phyloP scores from a whole-genome alignment of 2,113 vertebrate genomes.

The Campylomormyrus numenius region DNA sequence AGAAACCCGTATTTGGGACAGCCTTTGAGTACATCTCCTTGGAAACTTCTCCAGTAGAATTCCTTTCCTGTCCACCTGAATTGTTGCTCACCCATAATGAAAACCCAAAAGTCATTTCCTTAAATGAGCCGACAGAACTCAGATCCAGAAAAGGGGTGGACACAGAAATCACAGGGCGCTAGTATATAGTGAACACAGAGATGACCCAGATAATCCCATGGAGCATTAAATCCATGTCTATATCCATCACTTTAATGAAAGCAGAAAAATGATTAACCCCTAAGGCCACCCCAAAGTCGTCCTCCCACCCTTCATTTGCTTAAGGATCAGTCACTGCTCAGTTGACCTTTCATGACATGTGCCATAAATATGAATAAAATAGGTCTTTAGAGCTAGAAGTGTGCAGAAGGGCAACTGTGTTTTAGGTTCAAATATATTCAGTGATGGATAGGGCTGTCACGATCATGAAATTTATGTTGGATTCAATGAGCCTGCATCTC shows the following conservation, averaged over 20 bases:
- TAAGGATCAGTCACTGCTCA: background rate
- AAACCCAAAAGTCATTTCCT: conserved; percentile 10
- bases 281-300: background rate
- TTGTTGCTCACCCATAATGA: background rate
- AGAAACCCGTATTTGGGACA: conserved; percentile 22
- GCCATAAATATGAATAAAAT: conserved; percentile 3
- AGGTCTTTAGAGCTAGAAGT: background rate
- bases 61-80: conserved; percentile 20
- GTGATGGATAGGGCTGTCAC: background rate
- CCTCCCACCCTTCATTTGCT: background rate
- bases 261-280: background rate
- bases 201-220: background rate
- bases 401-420: background rate
- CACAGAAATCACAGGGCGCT: background rate
- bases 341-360: background rate
- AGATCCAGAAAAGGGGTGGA: background rate
- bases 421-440: background rate
- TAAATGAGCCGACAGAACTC: background rate
- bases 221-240: background rate
- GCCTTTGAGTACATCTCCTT: background rate
- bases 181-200: background rate
- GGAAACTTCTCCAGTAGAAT: background rate
- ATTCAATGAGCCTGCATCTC: background rate
- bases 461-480: no score
- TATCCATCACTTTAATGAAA: background rate